These are phyloP conservation scores for Rhopalosiphum maidis DNA, from an alignment of 1,140 invertebrate genomes.

Conservation along the genomic window DNA sequence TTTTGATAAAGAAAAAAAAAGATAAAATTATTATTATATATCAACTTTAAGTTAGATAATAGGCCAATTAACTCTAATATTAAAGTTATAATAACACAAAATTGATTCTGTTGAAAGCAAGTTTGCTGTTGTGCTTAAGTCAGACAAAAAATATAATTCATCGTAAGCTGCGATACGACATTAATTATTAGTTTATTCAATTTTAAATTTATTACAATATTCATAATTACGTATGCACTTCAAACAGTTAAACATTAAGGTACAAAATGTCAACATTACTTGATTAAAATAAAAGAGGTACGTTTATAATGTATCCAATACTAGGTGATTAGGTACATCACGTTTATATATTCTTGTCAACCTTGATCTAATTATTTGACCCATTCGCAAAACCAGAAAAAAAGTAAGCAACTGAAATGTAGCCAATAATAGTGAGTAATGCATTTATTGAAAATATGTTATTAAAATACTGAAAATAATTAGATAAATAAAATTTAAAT, in stretches of 20 bases:
- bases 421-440: neutral
- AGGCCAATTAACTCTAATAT: too few relatives aligned
- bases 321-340: neutral
- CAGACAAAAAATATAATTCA: neutral
- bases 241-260: neutral
- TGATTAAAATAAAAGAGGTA: neutral
- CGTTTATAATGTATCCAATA: neutral
- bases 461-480: too few relatives aligned
- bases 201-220: neutral
- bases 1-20: too few relatives aligned
- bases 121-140: neutral
- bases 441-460: neutral
- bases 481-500: too few relatives aligned
- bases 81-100: too few relatives aligned
- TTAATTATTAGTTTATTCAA: neutral
- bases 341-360: neutral
- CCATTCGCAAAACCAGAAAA: conserved; percentile 42
- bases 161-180: neutral
- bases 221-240: neutral
- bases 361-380: conserved; percentile 44
- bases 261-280: neutral
- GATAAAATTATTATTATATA: too few relatives aligned
- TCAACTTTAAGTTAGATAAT: too few relatives aligned
- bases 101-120: neutral
- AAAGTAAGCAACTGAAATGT: neutral